A percentile compares a stretch with the other conserved stretches of the same genome.
Conservation (phyloP, 2,113 vertebrate genomes). For the Xenopus tropicalis region UCB_Xtro_10.0 CM004444.2:164391001-164391500, state of each 20-base stretch:
- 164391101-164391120: conserved; percentile 77
- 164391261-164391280: no score
- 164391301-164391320: no score
- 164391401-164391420: conserved; percentile 78
- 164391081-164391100: conserved; percentile 65
- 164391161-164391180: no score
- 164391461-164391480: conserved; percentile 55
- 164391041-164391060: conserved; percentile 59
- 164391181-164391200: no score
- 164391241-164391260: no score
- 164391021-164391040: conserved; percentile 69
- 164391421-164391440: conserved; percentile 73
- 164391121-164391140: conserved; percentile 66
- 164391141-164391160: no score
- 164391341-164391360: no score
- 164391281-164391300: no score
- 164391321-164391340: no score
- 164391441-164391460: conserved; percentile 55
- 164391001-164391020: conserved; percentile 54
- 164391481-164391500: conserved; percentile 71
- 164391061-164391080: conserved; percentile 74
- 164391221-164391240: no score
- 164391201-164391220: no score
- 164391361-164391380: conserved; percentile 70
- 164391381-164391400: conserved; percentile 69